Percentiles rank a stretch among this genome's conserved stretches.
These are phyloP conservation scores for Dromococcyx pavoninus DNA, from an alignment of 2,797 vertebrate species.

Conservation along the genomic window DNA sequence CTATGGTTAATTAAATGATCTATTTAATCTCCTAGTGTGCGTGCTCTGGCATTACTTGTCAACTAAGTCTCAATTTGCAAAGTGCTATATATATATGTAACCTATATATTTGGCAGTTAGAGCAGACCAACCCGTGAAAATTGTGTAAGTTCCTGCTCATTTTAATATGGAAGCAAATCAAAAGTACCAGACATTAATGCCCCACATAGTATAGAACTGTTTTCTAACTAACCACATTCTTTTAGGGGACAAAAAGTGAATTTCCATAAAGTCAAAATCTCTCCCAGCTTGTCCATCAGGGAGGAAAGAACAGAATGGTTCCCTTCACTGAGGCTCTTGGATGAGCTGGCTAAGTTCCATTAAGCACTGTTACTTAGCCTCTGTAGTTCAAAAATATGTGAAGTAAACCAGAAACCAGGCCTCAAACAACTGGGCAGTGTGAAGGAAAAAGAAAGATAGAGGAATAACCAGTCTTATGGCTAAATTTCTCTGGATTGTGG, in stretches of 20 bases:
- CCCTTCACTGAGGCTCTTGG: neutral
- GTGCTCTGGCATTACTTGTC: too few species aligned
- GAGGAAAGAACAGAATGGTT: neutral
- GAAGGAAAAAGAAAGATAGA: neutral
- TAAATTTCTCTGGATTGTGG: neutral
- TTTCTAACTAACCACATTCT: neutral
- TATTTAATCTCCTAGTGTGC: too few species aligned
- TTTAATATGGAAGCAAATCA: neutral
- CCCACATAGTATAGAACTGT: neutral
- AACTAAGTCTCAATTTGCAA: too few species aligned
- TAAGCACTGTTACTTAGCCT: neutral
- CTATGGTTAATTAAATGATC: too few species aligned
- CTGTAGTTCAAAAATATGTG: neutral
- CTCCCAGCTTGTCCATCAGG: neutral
- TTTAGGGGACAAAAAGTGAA: neutral
- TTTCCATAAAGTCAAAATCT: neutral
- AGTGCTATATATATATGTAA: too few species aligned
- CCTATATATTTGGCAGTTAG: neutral
- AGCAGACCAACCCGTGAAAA: neutral
- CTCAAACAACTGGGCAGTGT: neutral
- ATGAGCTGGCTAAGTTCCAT: neutral
- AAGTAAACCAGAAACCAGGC: neutral
- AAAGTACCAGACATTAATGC: neutral
- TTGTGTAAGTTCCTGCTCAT: neutral
- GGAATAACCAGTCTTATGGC: neutral